Evolutionary conservation across 1,140 invertebrate species (phyloP).

Genomic region (Drosophila santomea): DNA sequence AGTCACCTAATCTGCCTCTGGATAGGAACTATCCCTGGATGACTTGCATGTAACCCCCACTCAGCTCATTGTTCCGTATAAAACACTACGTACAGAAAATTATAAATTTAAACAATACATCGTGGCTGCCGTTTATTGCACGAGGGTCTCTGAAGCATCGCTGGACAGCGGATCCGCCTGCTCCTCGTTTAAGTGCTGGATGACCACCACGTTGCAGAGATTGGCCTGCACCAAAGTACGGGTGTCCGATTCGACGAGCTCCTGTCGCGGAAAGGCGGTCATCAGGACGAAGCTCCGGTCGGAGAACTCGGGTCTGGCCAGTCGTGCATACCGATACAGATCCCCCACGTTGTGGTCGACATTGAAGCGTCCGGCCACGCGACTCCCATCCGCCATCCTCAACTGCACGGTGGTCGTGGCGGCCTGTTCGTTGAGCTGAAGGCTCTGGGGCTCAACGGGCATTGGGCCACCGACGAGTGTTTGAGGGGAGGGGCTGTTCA

Average conservation of each 20-base stretch:
- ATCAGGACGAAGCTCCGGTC: slow-evolving; percentile 44
- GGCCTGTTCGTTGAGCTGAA: slow-evolving; percentile 26
- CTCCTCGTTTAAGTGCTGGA: slow-evolving; percentile 56
- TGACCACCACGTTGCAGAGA: slow-evolving; percentile 63
- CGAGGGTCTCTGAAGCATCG: neutral
- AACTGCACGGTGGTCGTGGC: slow-evolving; percentile 51
- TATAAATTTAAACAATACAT: neutral
- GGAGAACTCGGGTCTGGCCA: slow-evolving; percentile 48
- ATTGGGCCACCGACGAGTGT: accelerated
- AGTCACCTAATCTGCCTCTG: too few relatives aligned
- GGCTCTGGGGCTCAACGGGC: slow-evolving; percentile 3
- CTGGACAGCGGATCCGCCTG: slow-evolving; percentile 1
- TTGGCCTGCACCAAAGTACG: slow-evolving; percentile 53
- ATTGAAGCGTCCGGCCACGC: slow-evolving; percentile 54
- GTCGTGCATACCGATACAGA: slow-evolving; percentile 55
- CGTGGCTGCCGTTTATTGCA: neutral
- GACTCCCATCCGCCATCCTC: slow-evolving; percentile 60
- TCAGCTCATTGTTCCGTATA: too few relatives aligned
- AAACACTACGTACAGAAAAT: too few relatives aligned
- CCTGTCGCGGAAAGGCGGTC: slow-evolving; percentile 54
- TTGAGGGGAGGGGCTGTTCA: slow-evolving; percentile 12
- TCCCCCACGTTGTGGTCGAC: slow-evolving; percentile 49
- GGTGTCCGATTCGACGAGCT: slow-evolving; percentile 47
- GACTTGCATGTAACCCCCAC: too few relatives aligned
- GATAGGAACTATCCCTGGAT: too few relatives aligned